phyloP scores from a whole-genome alignment of 2,113 vertebrate species.

The Phalacrocorax carbo region DNA sequence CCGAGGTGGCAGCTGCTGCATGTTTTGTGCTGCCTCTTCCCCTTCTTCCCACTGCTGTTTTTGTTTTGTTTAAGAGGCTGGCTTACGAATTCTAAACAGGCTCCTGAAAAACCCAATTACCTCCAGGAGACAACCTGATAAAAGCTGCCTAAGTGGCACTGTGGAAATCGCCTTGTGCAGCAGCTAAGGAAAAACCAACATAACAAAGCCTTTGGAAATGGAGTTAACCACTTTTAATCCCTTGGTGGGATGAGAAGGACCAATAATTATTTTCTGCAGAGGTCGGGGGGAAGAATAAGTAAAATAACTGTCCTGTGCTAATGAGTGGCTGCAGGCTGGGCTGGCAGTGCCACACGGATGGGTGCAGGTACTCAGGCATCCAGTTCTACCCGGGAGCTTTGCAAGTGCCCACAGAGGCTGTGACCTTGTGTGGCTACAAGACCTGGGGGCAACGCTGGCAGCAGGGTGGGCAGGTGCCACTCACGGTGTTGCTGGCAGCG shows the following conservation, averaged over 20 bases:
- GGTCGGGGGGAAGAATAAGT: neutral
- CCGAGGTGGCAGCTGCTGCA: conserved; percentile 3
- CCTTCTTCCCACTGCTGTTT: conserved; percentile 35
- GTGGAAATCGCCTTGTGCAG: conserved; percentile 59
- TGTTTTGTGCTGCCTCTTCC: conserved; percentile 32
- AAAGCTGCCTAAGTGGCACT: conserved; percentile 61
- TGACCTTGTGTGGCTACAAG: neutral
- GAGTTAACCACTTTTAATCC: conserved; percentile 70
- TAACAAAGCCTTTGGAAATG: conserved; percentile 70
- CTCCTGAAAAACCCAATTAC: conserved; percentile 59
- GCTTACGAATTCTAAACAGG: conserved; percentile 55
- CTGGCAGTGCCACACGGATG: neutral
- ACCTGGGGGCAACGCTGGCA: neutral
- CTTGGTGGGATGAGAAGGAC: conserved; percentile 2
- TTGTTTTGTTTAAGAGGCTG: conserved; percentile 44
- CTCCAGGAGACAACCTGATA: conserved; percentile 63
- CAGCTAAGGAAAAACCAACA: conserved; percentile 59
- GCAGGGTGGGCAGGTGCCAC: neutral
- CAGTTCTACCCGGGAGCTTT: neutral
- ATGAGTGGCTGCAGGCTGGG: neutral
- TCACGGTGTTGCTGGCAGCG: fast-evolving
- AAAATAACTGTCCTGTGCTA: conserved; percentile 28
- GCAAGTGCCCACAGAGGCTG: neutral
- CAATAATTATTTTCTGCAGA: conserved; percentile 57
- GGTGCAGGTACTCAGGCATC: neutral